Base-by-base conservation (phyloP, 2,888 invertebrate genomes). In the Zaprionus lineosus region DNA sequence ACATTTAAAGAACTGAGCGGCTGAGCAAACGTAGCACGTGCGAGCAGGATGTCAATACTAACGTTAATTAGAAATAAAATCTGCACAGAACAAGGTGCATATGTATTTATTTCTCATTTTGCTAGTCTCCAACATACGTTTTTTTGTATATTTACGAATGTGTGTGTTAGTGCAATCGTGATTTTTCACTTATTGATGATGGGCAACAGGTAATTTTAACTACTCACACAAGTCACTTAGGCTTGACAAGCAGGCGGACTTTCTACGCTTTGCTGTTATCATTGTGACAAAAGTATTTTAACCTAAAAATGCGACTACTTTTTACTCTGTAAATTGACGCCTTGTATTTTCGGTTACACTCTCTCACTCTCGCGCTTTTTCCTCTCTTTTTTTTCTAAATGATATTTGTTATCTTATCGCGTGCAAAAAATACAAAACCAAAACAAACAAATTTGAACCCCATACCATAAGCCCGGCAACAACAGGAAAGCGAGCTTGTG, bases 171-270 rank as follows among this genome's bases (percentile, higher is more conserved):
- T 34, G 8, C 40, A 28, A 26, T 59, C 52, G 44, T 41, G 59
- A n/a, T n/a, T n/a, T n/a, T n/a, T n/a, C n/a, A n/a, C n/a, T n/a
- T n/a, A n/a, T n/a, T n/a, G n/a, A n/a, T n/a, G 28, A 33, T 37
- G 40, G 31, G 51, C 43, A 71, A 82, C 85, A 84, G 77, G 77
- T 78, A 85, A 82, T 82, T 77, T 77, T 53, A 56, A 34, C 51
- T 74, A 57, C 51, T 69, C 68, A 14, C 28, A 36, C 47, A 59
- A 41, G 37, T 60, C 55, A 26, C 8, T 29, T 66, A 16, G n/a
- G 28, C 26, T 68, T 61, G 69, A 52, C 68, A 47, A 61, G 19
- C 55, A 31, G 55, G 47, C 48, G 48, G 41, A 73, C 41, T 68
- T 76, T 68, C 60, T 83, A 68, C 55, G 44, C 36, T 24, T 50